A percentile compares a stretch with the other conserved stretches of the same genome.
phyloP scores from a whole-genome alignment of 2,888 invertebrate genomes.

The Morpho deidamia region DNA sequence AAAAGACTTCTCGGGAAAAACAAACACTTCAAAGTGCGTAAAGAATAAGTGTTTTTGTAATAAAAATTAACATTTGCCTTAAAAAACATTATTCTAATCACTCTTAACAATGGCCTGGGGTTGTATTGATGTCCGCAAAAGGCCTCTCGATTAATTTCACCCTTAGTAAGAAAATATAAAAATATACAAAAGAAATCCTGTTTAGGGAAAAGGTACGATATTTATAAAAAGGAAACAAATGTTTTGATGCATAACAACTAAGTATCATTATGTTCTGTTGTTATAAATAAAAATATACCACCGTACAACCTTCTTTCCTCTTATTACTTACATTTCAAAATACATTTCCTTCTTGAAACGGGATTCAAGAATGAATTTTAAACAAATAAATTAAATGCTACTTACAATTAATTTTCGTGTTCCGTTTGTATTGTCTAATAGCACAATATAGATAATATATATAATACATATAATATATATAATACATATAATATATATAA shows the following conservation, averaged over 20 bases:
- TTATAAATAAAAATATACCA: constrained; percentile 19
- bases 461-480: too few species aligned
- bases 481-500: too few species aligned
- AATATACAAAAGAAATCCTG: constrained; percentile 35
- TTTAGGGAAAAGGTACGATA: constrained; percentile 44
- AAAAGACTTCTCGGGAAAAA: constrained; percentile 28
- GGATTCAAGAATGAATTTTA: constrained; percentile 8
- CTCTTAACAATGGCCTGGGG: constrained; percentile 65
- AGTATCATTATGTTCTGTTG: constrained; percentile 21
- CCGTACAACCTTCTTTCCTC: constrained; percentile 8
- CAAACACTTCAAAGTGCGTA: constrained; percentile 49
- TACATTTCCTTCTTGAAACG: constrained; percentile 12
- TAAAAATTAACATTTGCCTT: constrained; percentile 72
- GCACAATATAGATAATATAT: too few species aligned
- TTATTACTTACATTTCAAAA: constrained; percentile 12
- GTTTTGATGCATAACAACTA: constrained; percentile 33
- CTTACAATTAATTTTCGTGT: constrained; percentile 1
- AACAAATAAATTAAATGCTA: constrained; percentile 3
- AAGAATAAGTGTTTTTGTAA: constrained; percentile 47
- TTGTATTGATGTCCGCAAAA: constrained; percentile 67
- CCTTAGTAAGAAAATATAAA: constrained; percentile 54
- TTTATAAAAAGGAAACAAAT: constrained; percentile 49
- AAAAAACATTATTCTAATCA: constrained; percentile 67
- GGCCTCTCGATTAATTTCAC: constrained; percentile 67
- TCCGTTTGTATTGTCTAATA: too few species aligned